Base-by-base conservation (phyloP, 1,140 invertebrate genomes). In the Cylas formicarius region DNA sequence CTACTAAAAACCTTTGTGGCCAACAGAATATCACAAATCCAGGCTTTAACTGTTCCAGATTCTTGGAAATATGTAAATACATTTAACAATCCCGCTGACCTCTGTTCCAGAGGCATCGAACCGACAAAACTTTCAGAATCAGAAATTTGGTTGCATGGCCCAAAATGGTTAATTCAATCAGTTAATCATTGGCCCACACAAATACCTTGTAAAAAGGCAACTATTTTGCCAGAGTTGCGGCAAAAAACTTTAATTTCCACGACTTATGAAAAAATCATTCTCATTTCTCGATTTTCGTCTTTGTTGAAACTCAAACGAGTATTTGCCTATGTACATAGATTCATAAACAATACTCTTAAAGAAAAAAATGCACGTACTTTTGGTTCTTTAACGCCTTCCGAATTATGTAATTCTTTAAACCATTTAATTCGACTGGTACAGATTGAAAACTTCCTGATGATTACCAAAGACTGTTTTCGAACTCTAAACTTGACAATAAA, bases 141-240 rank as follows among this genome's bases (percentile, higher is more conserved):
- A 3, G 28, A 49, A 23, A 27, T 41, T 26, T 53, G 42, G 52
- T 51, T 29, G 29, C 22, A 51, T 21, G 52, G 52, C 3, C 52
- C 52, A 10, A 2, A 19, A 8, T 46, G 52, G 48, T 23, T 53
- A 19, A 34, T 14, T 13, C 6, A 18, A 13, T 3, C 7, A 20
- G 37, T 21, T 19, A 39, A 26, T 31, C 3, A 31, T 11, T 47
- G 37, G 32, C 14, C 14, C 39, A 19, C 16, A 14, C 28, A 17
- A 26, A n/a, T n/a, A n/a, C n/a, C n/a, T n/a, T n/a, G 16, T 17
- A 23, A 14, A 47, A 42, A 19, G n/a, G n/a, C n/a, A n/a, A n/a
- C n/a, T n/a, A n/a, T n/a, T n/a, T n/a, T n/a, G n/a, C n/a, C n/a
- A n/a, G n/a, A n/a, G n/a, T n/a, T n/a, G n/a, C n/a, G n/a, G n/a